Evolutionary conservation across 2,888 invertebrate species (phyloP).

Genomic region (Tortrix viridana): DNA sequence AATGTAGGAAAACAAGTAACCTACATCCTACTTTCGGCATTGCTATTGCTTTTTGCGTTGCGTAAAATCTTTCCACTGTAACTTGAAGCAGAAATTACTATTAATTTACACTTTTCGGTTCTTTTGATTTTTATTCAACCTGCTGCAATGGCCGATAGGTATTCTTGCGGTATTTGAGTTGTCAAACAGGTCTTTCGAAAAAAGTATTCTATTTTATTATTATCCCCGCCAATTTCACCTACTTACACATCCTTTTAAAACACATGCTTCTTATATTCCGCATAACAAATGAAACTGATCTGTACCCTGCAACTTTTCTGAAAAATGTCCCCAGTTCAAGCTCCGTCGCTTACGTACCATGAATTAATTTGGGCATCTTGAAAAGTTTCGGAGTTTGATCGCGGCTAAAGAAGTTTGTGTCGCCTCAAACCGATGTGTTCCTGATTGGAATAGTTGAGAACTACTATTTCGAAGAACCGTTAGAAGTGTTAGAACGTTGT

Average conservation of each 20-base stretch:
- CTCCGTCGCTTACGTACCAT: slow-evolving; percentile 3
- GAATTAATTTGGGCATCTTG: slow-evolving; percentile 32
- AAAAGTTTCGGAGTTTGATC: slow-evolving; percentile 34
- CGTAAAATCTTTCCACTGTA: too few relatives aligned
- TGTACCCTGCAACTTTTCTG: not conserved
- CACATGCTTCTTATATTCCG: not conserved
- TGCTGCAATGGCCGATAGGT: too few relatives aligned
- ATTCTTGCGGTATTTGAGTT: too few relatives aligned
- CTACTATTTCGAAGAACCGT: slow-evolving; percentile 40
- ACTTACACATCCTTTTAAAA: not conserved
- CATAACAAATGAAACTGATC: not conserved
- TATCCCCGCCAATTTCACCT: not conserved
- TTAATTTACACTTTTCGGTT: too few relatives aligned
- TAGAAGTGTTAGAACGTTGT: slow-evolving; percentile 37
- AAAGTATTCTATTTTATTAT: not conserved
- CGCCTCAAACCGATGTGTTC: slow-evolving; percentile 39
- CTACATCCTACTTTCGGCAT: too few relatives aligned
- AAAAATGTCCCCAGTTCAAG: slow-evolving; percentile 13
- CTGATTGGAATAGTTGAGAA: slow-evolving; percentile 43
- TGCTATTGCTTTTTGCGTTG: too few relatives aligned
- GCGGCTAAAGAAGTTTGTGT: slow-evolving; percentile 37
- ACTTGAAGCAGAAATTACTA: too few relatives aligned
- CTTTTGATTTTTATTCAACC: too few relatives aligned
- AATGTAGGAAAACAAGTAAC: too few relatives aligned
- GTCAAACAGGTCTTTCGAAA: too few relatives aligned